Evolutionary conservation across 1,140 invertebrate genomes (phyloP).

Genomic region (Psilanteris sp.): DNA sequence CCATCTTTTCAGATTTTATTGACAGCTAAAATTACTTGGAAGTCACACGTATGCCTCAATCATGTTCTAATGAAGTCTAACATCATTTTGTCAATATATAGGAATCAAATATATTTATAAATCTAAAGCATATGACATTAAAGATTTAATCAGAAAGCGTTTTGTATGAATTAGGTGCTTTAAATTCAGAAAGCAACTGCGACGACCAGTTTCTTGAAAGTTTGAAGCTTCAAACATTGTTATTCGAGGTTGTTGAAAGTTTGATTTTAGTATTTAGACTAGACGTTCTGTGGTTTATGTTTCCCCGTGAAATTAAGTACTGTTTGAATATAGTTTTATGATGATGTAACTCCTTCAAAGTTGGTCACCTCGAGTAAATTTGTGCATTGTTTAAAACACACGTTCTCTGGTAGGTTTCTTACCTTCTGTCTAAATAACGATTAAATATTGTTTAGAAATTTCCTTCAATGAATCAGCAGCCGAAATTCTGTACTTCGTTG

Average conservation of each 20-base stretch:
- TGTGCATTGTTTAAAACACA: constrained; percentile 18
- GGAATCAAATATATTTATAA: too few species aligned
- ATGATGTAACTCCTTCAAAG: constrained; percentile 42
- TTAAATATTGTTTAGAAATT: background rate
- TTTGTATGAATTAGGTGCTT: constrained; percentile 24
- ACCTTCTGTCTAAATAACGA: background rate
- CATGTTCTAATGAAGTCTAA: too few species aligned
- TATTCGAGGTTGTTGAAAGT: constrained; percentile 36
- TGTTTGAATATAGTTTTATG: constrained; percentile 53
- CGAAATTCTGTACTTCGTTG: too few species aligned
- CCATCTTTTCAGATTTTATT: too few species aligned
- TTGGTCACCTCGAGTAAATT: constrained; percentile 42
- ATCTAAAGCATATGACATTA: too few species aligned
- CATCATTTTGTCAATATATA: too few species aligned
- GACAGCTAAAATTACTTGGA: too few species aligned
- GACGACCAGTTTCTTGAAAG: constrained; percentile 31
- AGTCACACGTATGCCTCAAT: too few species aligned
- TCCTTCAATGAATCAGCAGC: too few species aligned
- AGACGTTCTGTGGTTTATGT: constrained; percentile 35
- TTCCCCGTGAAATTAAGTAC: constrained; percentile 35
- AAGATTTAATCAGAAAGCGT: too few species aligned
- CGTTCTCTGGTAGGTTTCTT: constrained; percentile 16
- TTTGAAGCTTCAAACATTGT: constrained; percentile 30
- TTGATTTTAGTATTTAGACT: constrained; percentile 50
- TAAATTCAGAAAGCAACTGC: constrained; percentile 31